A percentile compares a stretch with the other conserved stretches of the same genome.
Evolutionary conservation across 2,797 vertebrate species (phyloP).

Genomic region (Babyrousa celebensis): DNA sequence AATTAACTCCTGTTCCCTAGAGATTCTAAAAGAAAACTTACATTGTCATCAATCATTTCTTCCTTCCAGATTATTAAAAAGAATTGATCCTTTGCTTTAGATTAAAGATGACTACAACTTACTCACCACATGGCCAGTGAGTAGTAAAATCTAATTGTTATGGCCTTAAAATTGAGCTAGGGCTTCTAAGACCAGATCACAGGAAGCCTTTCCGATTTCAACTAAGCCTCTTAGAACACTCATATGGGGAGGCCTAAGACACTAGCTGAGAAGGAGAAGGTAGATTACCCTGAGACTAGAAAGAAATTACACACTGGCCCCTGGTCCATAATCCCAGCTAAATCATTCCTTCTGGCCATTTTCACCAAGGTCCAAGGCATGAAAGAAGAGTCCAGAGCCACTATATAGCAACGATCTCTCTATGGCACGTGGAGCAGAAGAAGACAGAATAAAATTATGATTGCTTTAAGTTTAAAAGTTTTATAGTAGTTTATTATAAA

Average conservation of each 20-base stretch:
- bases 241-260: not conserved
- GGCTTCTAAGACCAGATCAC: not conserved
- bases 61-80: not conserved
- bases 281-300: not conserved
- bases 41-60: not conserved
- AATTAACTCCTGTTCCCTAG: not conserved
- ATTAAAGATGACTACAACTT: not conserved
- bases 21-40: not conserved
- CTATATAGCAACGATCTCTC: not conserved
- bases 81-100: not conserved
- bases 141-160: not conserved
- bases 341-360: not conserved
- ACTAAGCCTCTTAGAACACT: not conserved
- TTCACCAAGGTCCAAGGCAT: not conserved
- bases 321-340: not conserved
- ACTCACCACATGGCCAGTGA: not conserved
- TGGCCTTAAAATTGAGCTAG: not conserved
- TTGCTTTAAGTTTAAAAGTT: not conserved
- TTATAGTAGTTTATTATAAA: not conserved
- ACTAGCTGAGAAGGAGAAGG: not conserved
- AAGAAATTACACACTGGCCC: not conserved
- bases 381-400: not conserved
- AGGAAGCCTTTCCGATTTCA: not conserved
- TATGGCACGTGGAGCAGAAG: not conserved
- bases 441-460: too few relatives aligned